Percentiles rank a stretch among this genome's conserved stretches.
Evolutionary conservation across 2,888 invertebrate species (phyloP).

Genomic region (Megalurothrips usitatus): DNA sequence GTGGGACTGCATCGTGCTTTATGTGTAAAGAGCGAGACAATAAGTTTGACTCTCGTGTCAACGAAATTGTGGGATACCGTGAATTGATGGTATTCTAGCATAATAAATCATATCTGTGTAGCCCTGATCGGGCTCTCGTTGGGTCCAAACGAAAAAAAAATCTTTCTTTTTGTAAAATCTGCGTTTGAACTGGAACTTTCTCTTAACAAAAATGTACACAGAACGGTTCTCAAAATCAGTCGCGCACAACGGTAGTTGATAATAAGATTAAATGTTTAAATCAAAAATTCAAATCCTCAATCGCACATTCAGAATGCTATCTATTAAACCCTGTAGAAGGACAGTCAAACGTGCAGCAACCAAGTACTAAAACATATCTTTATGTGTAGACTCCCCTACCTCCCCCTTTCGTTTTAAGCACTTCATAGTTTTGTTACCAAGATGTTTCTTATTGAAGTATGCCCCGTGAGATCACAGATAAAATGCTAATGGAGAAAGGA

Average conservation of each 20-base stretch:
- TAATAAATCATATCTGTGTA: no score
- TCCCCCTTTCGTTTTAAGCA: not conserved
- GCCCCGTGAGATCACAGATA: no score
- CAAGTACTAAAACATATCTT: slow-evolving; percentile 19
- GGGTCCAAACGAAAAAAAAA: not conserved
- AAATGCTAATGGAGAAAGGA: no score
- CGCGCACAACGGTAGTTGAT: no score
- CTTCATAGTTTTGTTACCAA: not conserved
- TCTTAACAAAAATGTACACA: not conserved
- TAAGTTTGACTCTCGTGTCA: no score
- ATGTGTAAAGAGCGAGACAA: no score
- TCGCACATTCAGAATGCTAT: not conserved
- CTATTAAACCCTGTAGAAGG: not conserved
- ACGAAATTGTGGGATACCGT: no score
- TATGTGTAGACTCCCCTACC: slow-evolving; percentile 3
- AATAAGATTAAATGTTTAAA: no score
- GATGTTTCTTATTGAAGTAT: no score
- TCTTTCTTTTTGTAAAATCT: not conserved
- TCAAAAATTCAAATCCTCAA: not conserved
- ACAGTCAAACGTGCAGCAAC: slow-evolving; percentile 15
- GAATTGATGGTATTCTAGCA: no score
- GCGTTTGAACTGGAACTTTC: not conserved
- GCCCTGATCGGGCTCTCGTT: no score
- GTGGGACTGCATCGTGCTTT: no score
- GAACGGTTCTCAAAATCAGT: not conserved